Conservation (phyloP, 2,888 invertebrate species). For the Protodeltote pygarga region DNA sequence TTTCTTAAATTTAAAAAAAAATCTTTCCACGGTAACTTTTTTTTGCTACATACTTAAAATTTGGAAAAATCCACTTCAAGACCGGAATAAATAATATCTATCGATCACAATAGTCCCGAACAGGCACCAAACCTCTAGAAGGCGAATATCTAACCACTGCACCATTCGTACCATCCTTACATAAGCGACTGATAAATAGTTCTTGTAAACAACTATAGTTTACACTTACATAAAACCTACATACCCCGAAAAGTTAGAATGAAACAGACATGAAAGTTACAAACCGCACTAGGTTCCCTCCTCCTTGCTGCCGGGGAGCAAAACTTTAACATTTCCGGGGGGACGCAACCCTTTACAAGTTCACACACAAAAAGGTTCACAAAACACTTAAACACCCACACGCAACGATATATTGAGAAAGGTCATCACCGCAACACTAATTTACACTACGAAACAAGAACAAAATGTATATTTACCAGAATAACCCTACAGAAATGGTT, state of each 20-base stretch:
- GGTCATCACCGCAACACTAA: conserved; percentile 32
- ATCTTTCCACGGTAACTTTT: too few species aligned
- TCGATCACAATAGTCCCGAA: too few species aligned
- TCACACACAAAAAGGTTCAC: conserved; percentile 41
- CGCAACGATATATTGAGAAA: conserved; percentile 46
- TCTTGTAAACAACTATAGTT: conserved; percentile 26
- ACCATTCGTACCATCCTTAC: too few species aligned
- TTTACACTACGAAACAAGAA: background rate
- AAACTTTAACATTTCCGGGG: conserved; percentile 87
- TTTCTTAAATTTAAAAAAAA: too few species aligned
- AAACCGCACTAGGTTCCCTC: conserved; percentile 82
- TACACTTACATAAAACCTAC: too few species aligned
- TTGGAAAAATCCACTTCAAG: too few species aligned
- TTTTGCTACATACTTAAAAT: too few species aligned
- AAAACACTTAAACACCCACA: conserved; percentile 51
- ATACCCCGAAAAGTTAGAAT: background rate
- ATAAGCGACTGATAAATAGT: too few species aligned
- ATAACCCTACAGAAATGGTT: background rate
- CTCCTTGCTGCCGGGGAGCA: conserved; percentile 87
- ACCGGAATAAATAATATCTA: too few species aligned
- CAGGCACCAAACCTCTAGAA: too few species aligned
- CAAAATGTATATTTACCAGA: conserved; percentile 1
- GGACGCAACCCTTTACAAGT: conserved; percentile 53
- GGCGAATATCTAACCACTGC: too few species aligned
- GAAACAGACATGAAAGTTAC: conserved; percentile 49